A percentile compares a stretch with the other conserved stretches of the same genome.
Evolutionary conservation across 2,888 invertebrate species (phyloP).

Genomic region (Muschampia plurimacula): DNA sequence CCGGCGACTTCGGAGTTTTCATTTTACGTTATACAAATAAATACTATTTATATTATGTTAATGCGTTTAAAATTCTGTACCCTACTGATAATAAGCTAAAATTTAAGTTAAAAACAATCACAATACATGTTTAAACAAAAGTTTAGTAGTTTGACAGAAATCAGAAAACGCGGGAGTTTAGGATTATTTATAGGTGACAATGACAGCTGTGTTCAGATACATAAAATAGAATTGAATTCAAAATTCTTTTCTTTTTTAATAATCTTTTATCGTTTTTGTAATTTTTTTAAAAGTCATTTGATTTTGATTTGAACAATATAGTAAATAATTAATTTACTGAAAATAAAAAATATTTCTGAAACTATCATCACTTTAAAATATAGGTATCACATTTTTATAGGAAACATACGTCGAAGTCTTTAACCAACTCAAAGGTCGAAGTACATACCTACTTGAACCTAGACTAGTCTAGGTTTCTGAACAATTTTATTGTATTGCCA

Average conservation of each 20-base stretch:
- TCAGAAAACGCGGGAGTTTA: slow-evolving; percentile 71
- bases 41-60: background rate
- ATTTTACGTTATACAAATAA: slow-evolving; percentile 53
- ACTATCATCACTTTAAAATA: too few relatives aligned
- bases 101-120: slow-evolving; percentile 26
- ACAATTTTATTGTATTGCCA: background rate
- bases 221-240: too few relatives aligned
- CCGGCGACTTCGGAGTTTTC: slow-evolving; percentile 73
- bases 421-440: too few relatives aligned
- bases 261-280: too few relatives aligned
- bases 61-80: background rate
- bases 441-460: too few relatives aligned
- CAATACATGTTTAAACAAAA: slow-evolving; percentile 16
- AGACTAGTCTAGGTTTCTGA: background rate
- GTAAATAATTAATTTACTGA: too few relatives aligned
- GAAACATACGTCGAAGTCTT: too few relatives aligned
- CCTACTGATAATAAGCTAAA: background rate
- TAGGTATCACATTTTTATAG: too few relatives aligned
- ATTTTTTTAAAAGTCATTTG: too few relatives aligned
- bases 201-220: too few relatives aligned
- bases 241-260: background rate
- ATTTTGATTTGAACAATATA: too few relatives aligned
- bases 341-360: too few relatives aligned
- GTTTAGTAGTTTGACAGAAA: slow-evolving; percentile 55
- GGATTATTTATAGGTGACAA: background rate